Base-by-base conservation (phyloP, 2,797 vertebrate genomes). In the Bryconaethiops microstoma region DNA sequence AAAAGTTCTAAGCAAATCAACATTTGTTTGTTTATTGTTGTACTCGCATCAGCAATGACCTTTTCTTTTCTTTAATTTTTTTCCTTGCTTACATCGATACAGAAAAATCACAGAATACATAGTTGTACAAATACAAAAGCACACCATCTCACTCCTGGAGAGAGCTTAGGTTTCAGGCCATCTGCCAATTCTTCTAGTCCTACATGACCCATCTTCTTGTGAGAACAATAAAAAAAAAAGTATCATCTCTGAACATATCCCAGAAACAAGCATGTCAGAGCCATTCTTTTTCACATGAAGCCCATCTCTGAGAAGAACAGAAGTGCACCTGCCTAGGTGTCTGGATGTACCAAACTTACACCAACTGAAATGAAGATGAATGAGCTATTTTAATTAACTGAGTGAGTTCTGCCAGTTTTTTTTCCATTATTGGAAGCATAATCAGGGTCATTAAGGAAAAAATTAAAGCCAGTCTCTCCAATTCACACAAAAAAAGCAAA, bases 81-180 rank as follows among this genome's bases (percentile, higher is more conserved):
- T 87, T 88, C 88, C 88, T 92, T 92, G 91, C 90, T 94, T 94
- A 94, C 92, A 94, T 92, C 90, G 92, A 95, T 94, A 95, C 93
- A 96, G 94, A 94, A 92, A 78, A 83, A 80, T 92, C 94, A 95
- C 92, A 92, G 91, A 92, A 94, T 95, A 96, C 93, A 94, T 90
- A 92, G 93, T 92, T 95, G 95, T 94, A 96, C 94, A 94, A 92
- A 92, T 91, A 95, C 95, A 95, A 79, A 94, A 95, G 92, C 93
- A 93, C 94, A 91, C 5, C 79, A 92, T 92, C 91, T 91, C 91
- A 91, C 90, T 91, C 90, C 85, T 82, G 86, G 79, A 82, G 84
- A 82, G 86, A 79, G 82, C 25, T 57, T 25, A 21, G 73, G 86
- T 45, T 88, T 62, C 48, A 85, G 60, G 83, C 75, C 79, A 3